A percentile compares a stretch with the other conserved stretches of the same genome.
These are phyloP conservation scores for Morinoia aosen DNA, from an alignment of 2,888 invertebrate species.

Conservation along the genomic window DNA sequence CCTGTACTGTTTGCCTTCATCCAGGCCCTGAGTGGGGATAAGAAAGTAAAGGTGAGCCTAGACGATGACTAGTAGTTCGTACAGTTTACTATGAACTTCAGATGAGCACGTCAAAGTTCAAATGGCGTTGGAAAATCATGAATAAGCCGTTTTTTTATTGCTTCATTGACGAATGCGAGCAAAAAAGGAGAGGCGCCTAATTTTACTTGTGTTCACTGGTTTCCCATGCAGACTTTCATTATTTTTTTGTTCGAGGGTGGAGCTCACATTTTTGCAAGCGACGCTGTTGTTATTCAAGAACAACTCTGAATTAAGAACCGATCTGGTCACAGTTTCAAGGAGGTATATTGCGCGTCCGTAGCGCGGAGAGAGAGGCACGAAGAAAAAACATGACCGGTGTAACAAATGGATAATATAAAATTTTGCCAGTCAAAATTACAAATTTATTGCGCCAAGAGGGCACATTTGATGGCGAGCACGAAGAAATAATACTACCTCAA, in stretches of 20 bases:
- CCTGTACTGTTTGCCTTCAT: slow-evolving; percentile 89
- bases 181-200: neutral
- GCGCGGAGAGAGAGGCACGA: neutral
- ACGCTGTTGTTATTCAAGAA: neutral
- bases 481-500: neutral
- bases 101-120: neutral
- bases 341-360: neutral
- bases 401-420: neutral
- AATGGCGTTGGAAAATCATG: too few relatives aligned
- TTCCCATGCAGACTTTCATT: neutral
- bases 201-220: neutral
- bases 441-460: neutral
- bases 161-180: neutral
- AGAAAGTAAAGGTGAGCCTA: neutral
- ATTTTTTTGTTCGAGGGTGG: neutral
- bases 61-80: neutral
- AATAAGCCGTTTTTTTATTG: neutral
- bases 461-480: neutral
- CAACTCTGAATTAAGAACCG: neutral
- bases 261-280: neutral
- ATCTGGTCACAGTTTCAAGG: neutral
- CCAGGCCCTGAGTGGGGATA: slow-evolving; percentile 75
- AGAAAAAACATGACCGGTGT: neutral
- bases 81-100: neutral
- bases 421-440: neutral